phyloP scores from a whole-genome alignment of 2,113 vertebrate species.

The Hipposideros armiger region DNA sequence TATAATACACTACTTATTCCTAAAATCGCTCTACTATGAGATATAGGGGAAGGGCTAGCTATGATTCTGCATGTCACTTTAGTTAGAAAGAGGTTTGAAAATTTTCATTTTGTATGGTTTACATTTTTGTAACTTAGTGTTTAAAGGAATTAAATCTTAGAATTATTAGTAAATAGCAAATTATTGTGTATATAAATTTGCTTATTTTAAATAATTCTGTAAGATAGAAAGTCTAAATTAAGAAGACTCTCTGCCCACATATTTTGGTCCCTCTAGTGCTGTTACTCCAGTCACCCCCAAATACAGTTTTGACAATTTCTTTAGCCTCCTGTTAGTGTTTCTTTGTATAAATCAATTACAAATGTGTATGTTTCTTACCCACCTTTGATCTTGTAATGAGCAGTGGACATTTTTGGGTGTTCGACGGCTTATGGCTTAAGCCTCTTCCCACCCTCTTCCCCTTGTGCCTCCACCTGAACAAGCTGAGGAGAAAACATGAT shows the following conservation, averaged over 20 bases:
- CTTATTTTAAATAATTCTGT: not conserved
- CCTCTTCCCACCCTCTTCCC: not conserved
- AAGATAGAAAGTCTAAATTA: not conserved
- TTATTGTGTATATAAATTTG: not conserved
- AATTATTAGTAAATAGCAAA: too few relatives aligned
- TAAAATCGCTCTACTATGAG: not conserved
- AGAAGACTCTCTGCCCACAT: not conserved
- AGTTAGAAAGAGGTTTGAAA: not conserved
- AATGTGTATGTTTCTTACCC: not conserved
- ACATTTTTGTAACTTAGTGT: not conserved
- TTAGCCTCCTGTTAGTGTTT: not conserved
- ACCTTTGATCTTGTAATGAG: not conserved
- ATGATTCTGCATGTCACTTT: not conserved
- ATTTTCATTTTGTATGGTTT: not conserved
- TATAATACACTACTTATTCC: not conserved
- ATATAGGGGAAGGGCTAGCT: not conserved
- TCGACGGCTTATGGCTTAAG: not conserved
- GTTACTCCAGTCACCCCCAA: not conserved
- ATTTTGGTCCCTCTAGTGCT: not conserved
- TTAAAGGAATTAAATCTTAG: not conserved
- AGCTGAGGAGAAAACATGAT: not conserved
- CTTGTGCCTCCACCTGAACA: not conserved
- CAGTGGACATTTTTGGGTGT: too few relatives aligned
- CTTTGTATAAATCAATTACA: not conserved
- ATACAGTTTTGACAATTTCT: not conserved